These are phyloP conservation scores for human (Homo sapiens) DNA, from an alignment of 2,113 vertebrate genomes.

Conservation along the genomic window DNA sequence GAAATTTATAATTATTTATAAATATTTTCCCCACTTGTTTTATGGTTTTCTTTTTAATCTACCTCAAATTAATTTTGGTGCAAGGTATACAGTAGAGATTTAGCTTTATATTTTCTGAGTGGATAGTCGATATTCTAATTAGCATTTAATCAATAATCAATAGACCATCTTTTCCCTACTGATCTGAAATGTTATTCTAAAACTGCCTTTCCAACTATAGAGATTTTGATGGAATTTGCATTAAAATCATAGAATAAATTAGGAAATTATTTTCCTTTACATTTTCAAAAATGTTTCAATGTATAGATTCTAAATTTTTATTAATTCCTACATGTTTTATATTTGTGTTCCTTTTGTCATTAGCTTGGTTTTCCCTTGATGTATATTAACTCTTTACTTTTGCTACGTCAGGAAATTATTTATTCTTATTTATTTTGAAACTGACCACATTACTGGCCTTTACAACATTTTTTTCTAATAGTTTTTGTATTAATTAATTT, in stretches of 20 bases:
- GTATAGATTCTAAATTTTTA: background rate
- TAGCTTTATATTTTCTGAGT: background rate
- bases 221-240: background rate
- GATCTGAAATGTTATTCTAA: background rate
- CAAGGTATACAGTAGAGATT: background rate
- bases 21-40: background rate
- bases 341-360: background rate
- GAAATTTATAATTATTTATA: background rate
- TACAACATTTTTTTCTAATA: background rate
- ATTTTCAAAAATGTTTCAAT: background rate
- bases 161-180: background rate
- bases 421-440: background rate
- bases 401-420: background rate
- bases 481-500: background rate
- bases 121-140: background rate
- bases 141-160: background rate
- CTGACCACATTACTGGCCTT: background rate
- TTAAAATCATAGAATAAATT: background rate
- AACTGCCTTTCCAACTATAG: background rate
- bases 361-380: background rate
- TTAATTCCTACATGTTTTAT: background rate
- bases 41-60: background rate
- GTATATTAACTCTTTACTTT: background rate
- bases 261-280: background rate
- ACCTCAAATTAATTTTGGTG: background rate